Evolutionary conservation across 2,113 vertebrate species (phyloP).

Genomic region (Suricata suricatta): DNA sequence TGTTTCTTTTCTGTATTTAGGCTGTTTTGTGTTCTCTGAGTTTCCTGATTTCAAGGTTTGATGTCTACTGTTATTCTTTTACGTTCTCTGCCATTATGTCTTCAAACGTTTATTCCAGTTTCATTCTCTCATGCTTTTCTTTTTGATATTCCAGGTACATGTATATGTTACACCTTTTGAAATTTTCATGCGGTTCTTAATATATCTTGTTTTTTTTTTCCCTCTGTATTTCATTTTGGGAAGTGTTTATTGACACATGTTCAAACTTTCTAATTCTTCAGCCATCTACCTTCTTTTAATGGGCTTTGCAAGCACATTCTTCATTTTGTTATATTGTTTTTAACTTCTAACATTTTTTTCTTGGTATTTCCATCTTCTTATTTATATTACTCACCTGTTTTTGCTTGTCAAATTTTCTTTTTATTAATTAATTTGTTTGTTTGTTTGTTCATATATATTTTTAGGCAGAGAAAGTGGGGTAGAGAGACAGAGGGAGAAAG

Average conservation of each 20-base stretch:
- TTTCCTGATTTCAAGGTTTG: not conserved
- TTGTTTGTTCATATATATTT: too few species aligned
- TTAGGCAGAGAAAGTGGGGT: too few species aligned
- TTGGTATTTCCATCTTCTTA: not conserved
- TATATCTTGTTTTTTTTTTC: not conserved
- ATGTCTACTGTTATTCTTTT: not conserved
- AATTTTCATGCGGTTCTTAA: not conserved
- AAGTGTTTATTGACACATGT: not conserved
- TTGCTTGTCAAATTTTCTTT: not conserved
- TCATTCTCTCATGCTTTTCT: not conserved
- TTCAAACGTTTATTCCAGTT: not conserved
- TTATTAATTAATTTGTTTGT: too few species aligned
- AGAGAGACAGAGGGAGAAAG: too few species aligned
- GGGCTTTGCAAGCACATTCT: not conserved
- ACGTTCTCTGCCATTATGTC: not conserved
- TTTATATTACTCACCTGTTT: not conserved
- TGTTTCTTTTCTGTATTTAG: not conserved
- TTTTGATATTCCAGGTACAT: not conserved
- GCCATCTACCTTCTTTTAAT: not conserved
- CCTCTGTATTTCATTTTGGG: not conserved
- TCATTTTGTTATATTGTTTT: not conserved
- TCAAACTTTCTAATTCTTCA: not conserved
- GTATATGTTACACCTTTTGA: not conserved
- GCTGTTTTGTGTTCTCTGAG: not conserved
- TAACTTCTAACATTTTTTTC: not conserved